These are phyloP conservation scores for Nomada ferruginata DNA, from an alignment of 2,888 invertebrate genomes.

Conservation along the genomic window DNA sequence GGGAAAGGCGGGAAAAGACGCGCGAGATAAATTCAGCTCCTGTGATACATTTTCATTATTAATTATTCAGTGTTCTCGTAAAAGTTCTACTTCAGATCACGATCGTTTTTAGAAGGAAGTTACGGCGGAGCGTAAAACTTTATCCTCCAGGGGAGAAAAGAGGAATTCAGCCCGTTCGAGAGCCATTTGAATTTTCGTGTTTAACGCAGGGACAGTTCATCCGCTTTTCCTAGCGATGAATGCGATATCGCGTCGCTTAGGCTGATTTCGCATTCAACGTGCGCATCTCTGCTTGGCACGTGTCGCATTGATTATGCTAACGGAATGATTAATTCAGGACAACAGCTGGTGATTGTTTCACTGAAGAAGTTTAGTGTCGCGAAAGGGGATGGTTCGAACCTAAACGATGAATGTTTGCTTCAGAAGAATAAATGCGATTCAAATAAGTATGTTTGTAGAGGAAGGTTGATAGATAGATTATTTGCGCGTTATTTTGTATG, in stretches of 20 bases:
- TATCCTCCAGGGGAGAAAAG: background rate
- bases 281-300: slow-evolving; percentile 12
- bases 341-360: slow-evolving; percentile 6
- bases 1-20: slow-evolving; percentile 27
- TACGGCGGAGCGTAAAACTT: background rate
- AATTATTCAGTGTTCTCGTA: slow-evolving; percentile 36
- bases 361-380: background rate
- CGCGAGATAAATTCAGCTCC: background rate
- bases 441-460: no score
- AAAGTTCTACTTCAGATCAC: background rate
- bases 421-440: no score
- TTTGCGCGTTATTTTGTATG: no score
- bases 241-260: slow-evolving; percentile 38
- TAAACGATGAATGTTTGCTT: background rate
- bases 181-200: background rate
- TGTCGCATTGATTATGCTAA: slow-evolving; percentile 51
- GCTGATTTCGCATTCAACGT: slow-evolving; percentile 51
- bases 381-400: background rate
- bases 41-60: slow-evolving; percentile 29
- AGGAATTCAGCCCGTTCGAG: slow-evolving; percentile 1
- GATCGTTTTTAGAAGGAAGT: background rate
- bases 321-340: slow-evolving; percentile 57
- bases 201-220: slow-evolving; percentile 37
- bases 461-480: background rate
- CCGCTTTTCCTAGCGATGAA: slow-evolving; percentile 36